Percentiles rank a stretch among this genome's conserved stretches.
Conservation (phyloP, 2,113 vertebrate species). For the Colius striatus region DNA sequence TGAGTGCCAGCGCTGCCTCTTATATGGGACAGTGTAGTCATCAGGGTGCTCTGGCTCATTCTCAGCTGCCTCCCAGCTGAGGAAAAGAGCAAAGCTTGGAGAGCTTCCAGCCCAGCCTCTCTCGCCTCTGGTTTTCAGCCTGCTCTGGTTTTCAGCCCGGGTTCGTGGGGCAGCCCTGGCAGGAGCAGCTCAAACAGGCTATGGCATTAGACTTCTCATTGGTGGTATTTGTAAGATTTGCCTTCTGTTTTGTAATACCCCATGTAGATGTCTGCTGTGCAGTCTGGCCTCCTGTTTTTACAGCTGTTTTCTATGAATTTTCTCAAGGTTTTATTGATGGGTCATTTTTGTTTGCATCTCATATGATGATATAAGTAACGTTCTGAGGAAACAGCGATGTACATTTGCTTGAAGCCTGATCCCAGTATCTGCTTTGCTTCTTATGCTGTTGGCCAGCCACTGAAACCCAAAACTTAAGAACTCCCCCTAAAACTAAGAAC, state of each 20-base stretch:
- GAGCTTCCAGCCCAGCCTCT: not conserved
- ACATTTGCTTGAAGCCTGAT: not conserved
- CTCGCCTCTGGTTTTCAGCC: not conserved
- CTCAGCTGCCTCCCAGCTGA: conserved; percentile 4
- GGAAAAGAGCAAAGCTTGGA: not conserved
- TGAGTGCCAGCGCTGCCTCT: not conserved
- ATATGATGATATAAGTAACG: not conserved
- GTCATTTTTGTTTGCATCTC: conserved; percentile 12
- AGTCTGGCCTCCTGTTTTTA: conserved; percentile 35
- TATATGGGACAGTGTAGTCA: not conserved
- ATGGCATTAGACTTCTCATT: not conserved
- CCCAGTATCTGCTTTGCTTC: not conserved
- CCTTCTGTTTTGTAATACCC: not conserved
- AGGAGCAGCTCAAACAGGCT: not conserved
- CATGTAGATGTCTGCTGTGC: not conserved
- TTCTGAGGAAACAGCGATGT: conserved; percentile 4
- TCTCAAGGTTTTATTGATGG: conserved; percentile 47
- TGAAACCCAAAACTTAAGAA: not conserved
- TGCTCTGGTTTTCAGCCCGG: not conserved
- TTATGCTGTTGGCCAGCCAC: not conserved
- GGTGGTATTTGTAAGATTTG: not conserved
- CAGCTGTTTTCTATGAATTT: conserved; percentile 48
- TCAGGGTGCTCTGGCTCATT: not conserved
- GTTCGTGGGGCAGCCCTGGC: fast-evolving
- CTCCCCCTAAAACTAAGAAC: not conserved